phyloP scores from a whole-genome alignment of 2,797 vertebrate species.

The Rhinella marina region DNA sequence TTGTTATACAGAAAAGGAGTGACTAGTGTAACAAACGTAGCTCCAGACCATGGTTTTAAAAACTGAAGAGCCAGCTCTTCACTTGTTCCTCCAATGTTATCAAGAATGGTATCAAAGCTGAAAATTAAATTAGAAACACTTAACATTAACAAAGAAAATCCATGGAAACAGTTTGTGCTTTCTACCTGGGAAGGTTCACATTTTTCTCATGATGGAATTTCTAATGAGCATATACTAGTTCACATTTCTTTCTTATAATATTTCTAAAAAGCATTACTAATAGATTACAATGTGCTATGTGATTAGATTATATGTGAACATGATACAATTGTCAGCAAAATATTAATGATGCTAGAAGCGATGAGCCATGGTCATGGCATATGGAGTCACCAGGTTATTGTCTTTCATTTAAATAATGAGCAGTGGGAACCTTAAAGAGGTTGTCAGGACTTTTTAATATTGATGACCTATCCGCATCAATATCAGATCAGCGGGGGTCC shows the following conservation, averaged over 20 bases:
- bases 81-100: constrained; percentile 89
- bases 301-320: background rate
- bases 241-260: background rate
- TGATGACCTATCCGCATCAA: no score
- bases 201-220: background rate
- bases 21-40: constrained; percentile 90
- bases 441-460: no score
- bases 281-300: background rate
- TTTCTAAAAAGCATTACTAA: background rate
- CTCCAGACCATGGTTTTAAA: constrained; percentile 92
- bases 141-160: background rate
- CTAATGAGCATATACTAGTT: background rate
- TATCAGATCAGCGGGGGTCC: no score
- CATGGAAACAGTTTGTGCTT: background rate
- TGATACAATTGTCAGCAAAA: background rate
- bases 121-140: background rate
- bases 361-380: background rate
- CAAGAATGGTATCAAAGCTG: constrained; percentile 95
- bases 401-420: background rate
- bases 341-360: background rate
- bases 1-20: constrained; percentile 93
- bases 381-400: background rate
- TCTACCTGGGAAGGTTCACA: background rate
- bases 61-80: constrained; percentile 86
- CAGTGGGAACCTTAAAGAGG: no score